Evolutionary conservation across 2,797 vertebrate genomes (phyloP).

Genomic region (Menidia menidia): DNA sequence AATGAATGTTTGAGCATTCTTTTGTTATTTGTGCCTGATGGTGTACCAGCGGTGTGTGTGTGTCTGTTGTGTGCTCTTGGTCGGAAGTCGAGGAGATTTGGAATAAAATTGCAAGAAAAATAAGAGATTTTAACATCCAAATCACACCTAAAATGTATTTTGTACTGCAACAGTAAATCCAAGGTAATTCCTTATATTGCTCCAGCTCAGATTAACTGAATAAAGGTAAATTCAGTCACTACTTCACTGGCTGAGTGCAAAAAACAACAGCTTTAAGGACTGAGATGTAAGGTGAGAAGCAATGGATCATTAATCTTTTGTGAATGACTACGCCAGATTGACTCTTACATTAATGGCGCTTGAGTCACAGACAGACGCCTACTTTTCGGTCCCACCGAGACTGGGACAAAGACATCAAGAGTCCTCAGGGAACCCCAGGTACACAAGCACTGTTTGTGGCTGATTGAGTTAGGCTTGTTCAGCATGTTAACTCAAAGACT

Average conservation of each 20-base stretch:
- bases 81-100: neutral
- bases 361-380: slow-evolving; percentile 41
- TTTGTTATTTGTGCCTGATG: slow-evolving; percentile 17
- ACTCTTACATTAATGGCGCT: slow-evolving; percentile 46
- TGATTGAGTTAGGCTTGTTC: neutral
- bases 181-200: slow-evolving; percentile 25
- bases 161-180: slow-evolving; percentile 7
- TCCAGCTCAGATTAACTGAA: slow-evolving; percentile 10
- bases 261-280: slow-evolving; percentile 17
- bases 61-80: no score
- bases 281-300: slow-evolving; percentile 15
- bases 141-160: slow-evolving; percentile 16
- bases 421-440: slow-evolving; percentile 36
- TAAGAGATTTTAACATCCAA: neutral
- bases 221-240: slow-evolving; percentile 12
- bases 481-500: neutral
- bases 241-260: slow-evolving; percentile 5
- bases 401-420: slow-evolving; percentile 30
- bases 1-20: slow-evolving; percentile 4
- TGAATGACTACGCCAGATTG: slow-evolving; percentile 49
- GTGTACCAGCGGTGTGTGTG: slow-evolving; percentile 10
- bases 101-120: no score
- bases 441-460: slow-evolving; percentile 7
- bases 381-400: slow-evolving; percentile 45
- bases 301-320: slow-evolving; percentile 40